Evolutionary conservation across 2,888 invertebrate genomes (phyloP).

Genomic region (Dioctria linearis): DNA sequence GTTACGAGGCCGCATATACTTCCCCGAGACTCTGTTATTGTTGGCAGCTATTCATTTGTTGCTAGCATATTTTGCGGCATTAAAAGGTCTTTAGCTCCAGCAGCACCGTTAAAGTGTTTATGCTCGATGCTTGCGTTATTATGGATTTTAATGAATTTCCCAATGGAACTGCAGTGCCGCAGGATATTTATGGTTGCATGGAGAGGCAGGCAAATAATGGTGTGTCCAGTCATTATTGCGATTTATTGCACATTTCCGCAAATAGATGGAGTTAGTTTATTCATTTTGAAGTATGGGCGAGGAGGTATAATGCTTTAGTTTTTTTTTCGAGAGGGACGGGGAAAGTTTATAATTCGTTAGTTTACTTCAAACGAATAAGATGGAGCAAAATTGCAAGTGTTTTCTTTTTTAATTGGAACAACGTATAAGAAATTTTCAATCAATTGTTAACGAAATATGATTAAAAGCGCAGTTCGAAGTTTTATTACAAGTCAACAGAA

Average conservation of each 20-base stretch:
- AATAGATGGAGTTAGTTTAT: conserved; percentile 4
- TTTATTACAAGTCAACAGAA: too few species aligned
- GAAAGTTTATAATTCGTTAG: too few species aligned
- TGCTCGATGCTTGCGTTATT: conserved; percentile 8
- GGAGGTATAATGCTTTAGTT: too few species aligned
- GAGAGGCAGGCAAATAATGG: conserved; percentile 42
- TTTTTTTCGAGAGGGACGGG: too few species aligned
- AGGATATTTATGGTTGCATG: conserved; percentile 31
- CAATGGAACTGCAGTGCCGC: neutral
- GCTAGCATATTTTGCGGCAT: conserved; percentile 16
- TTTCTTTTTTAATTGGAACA: too few species aligned
- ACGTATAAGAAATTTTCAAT: too few species aligned
- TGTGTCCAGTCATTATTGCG: conserved; percentile 39
- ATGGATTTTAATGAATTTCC: conserved; percentile 36
- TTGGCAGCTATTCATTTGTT: neutral
- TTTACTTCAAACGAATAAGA: too few species aligned
- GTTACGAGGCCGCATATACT: conserved; percentile 43
- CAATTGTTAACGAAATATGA: too few species aligned
- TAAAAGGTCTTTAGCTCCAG: conserved; percentile 35
- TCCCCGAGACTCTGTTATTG: conserved; percentile 21
- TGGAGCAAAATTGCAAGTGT: too few species aligned
- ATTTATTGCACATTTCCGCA: conserved; percentile 44
- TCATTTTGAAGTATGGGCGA: neutral
- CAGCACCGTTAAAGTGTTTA: conserved; percentile 41
- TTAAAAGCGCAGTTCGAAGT: too few species aligned